phyloP scores from a whole-genome alignment of 64 coral and sea anemone genomes.

The Pachyseris speciosa region DNA sequence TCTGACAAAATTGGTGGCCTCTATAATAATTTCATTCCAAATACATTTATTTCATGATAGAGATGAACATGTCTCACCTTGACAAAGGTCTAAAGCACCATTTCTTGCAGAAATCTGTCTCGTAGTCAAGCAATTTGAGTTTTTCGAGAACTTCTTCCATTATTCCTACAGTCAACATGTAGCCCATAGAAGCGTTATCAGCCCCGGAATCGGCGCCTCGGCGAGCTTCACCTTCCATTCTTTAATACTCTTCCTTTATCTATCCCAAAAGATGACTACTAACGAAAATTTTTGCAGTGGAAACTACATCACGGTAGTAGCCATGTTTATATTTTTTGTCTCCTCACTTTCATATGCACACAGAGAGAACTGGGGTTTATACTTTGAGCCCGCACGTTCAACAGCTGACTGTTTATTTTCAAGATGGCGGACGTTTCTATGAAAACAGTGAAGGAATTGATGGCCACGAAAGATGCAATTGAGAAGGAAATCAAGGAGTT shows the following conservation, averaged over 20 bases:
- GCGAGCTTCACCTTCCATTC: slow-evolving; percentile 89
- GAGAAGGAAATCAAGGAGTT: slow-evolving; percentile 95
- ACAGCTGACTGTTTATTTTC: slow-evolving; percentile 18
- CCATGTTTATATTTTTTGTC: slow-evolving; percentile 38
- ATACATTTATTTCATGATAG: neutral
- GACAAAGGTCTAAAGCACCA: slow-evolving; percentile 88
- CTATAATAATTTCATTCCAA: too few species aligned
- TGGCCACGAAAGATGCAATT: slow-evolving; percentile 83
- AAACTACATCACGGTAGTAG: neutral
- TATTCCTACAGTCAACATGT: slow-evolving; percentile 88
- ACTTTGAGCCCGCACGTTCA: neutral
- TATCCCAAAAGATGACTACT: neutral
- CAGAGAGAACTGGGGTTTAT: neutral
- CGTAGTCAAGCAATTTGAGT: slow-evolving; percentile 94
- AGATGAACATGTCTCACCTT: slow-evolving; percentile 45
- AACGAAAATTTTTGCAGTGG: neutral
- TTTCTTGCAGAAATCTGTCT: slow-evolving; percentile 86
- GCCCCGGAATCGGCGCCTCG: slow-evolving; percentile 76
- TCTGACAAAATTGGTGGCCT: too few species aligned
- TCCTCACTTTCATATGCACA: slow-evolving; percentile 47
- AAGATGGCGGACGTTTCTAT: slow-evolving; percentile 93
- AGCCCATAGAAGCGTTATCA: slow-evolving; percentile 76
- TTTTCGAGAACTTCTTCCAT: slow-evolving; percentile 99
- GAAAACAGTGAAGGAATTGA: slow-evolving; percentile 86
- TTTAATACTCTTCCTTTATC: neutral